Base-by-base conservation (phyloP, 30 jellyfish, hydroid and myxozoan genomes). In the Euphysa ruthae region DNA sequence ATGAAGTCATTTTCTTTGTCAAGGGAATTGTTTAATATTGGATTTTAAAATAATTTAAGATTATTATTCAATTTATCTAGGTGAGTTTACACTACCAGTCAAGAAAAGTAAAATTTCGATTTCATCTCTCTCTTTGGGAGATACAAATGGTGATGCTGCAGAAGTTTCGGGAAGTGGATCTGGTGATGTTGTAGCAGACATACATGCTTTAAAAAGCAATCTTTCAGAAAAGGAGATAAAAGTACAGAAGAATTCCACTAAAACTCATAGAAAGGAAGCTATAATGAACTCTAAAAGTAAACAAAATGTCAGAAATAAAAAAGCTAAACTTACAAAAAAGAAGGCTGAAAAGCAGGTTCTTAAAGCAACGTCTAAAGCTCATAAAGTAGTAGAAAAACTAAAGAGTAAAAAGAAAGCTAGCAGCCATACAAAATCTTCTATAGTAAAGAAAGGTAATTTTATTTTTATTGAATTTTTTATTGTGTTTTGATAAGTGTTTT, bases 121-220 rank as follows among this genome's bases (percentile, higher is more conserved):
- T 1, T 31, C 35, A 32, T 20, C 70, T 22, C 60, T 46, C 2
- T 77, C 93, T 4, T 63, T 78, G 77, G 93, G 63, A 35, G 83
- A 54, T 35, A 82, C 64, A 25, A 63, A 81, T 42, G 83, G 55
- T 6, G 62, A 63, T 61, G 73, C 44, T 24, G 73, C 55, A 61
- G 94, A 72, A 35, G 82, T 58, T 25, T 75, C 61, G 32, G 92
- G 73, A 8, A 68, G 80, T 46, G 95, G 93, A 20, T 75, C 89
- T 28, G 94, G 89, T 35, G 89, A 73, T 42, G 60, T 43, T 8
- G 69, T 20, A 19, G 35, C 69, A 13, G 74, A 46, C 18, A 8
- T 29, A n/a, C 7, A 4, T 8, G 2, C 60, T 2, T 5, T 10
- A 46, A 46, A 46, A 46, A 46, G 8, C 23, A 46, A 46, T n/a